Conservation (phyloP, 2,797 vertebrate species). For the Falco biarmicus region DNA sequence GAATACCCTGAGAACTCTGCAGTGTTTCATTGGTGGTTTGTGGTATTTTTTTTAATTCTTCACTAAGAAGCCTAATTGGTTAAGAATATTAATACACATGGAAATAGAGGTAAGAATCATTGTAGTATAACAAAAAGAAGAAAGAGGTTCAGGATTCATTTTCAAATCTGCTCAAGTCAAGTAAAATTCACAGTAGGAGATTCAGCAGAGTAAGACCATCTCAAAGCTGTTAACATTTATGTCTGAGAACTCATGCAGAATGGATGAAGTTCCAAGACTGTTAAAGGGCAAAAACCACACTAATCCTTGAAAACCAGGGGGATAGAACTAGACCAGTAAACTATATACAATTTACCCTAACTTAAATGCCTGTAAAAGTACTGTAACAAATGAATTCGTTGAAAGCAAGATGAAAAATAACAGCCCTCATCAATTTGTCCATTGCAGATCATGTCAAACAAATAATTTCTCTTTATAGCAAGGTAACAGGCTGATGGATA, state of each 20-base stretch:
- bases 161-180: conserved; percentile 28
- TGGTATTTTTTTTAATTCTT: not conserved
- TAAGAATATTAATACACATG: not conserved
- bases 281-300: conserved; percentile 7
- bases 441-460: conserved; percentile 4
- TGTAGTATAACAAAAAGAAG: not conserved
- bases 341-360: not conserved
- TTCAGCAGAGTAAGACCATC: conserved; percentile 1
- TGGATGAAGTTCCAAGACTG: not conserved
- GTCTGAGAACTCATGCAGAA: conserved; percentile 29
- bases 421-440: not conserved
- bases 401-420: not conserved
- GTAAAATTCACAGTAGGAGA: conserved; percentile 34
- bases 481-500: not conserved
- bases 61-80: not conserved
- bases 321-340: not conserved
- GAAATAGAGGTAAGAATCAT: not conserved
- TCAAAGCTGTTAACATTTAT: not conserved
- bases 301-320: not conserved
- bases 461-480: conserved; percentile 6
- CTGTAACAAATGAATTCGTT: not conserved
- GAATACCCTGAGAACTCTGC: not conserved
- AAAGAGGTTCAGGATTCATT: not conserved
- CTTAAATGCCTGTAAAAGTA: not conserved
- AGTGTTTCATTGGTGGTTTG: not conserved